Percentiles rank a stretch among this genome's conserved stretches.
Conservation (phyloP, 2,113 vertebrate species). For the Centropus unirufus region DNA sequence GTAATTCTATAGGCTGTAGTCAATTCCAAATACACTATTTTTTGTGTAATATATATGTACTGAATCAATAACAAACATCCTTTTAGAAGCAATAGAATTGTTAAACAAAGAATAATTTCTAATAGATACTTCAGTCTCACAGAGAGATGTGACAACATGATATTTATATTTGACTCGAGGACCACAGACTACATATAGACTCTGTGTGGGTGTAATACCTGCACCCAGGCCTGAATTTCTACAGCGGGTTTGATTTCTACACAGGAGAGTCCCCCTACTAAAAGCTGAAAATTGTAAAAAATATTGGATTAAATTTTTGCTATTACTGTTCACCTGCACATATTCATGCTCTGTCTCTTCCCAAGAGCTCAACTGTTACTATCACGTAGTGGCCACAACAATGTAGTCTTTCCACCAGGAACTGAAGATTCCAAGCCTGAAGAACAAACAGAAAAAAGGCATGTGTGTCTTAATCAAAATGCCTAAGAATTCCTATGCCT, state of each 20-base stretch:
- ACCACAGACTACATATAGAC: neutral
- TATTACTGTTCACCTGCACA: neutral
- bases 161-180: neutral
- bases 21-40: neutral
- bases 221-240: neutral
- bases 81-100: neutral
- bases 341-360: neutral
- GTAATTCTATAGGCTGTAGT: neutral
- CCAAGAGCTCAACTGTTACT: neutral
- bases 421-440: neutral
- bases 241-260: neutral
- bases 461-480: neutral
- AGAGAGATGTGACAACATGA: neutral
- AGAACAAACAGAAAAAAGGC: neutral
- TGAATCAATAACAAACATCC: neutral
- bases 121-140: neutral
- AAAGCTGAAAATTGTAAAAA: neutral
- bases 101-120: neutral
- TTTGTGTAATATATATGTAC: neutral
- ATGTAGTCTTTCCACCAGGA: neutral
- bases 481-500: neutral
- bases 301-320: neutral
- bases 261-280: neutral
- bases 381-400: neutral
- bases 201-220: neutral